A percentile compares a stretch with the other conserved stretches of the same genome.
phyloP scores from a whole-genome alignment of 2,113 vertebrate genomes.

The Trogon surrucura region DNA sequence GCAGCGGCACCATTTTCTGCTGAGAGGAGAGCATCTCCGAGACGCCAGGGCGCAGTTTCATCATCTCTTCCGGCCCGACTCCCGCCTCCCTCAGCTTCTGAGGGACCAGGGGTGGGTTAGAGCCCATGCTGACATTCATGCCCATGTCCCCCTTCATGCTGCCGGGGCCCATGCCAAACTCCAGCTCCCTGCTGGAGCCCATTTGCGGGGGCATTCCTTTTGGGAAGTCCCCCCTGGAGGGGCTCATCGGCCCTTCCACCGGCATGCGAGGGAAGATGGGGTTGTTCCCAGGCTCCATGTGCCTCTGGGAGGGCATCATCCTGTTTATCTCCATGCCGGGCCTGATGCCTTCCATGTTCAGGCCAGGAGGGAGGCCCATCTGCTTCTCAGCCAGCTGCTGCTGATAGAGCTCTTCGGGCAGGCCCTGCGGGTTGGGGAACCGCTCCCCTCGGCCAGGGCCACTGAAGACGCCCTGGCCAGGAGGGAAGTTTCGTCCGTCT shows the following conservation, averaged over 20 bases:
- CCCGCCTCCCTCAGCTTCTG: constrained; percentile 90
- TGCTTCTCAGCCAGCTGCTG: constrained; percentile 93
- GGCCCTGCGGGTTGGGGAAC: constrained; percentile 92
- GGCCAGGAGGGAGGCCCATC: constrained; percentile 89
- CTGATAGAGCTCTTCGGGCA: constrained; percentile 95
- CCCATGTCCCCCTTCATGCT: constrained; percentile 84
- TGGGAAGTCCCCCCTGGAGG: constrained; percentile 89
- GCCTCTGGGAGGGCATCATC: constrained; percentile 91
- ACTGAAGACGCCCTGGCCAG: constrained; percentile 91
- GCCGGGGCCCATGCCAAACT: constrained; percentile 91
- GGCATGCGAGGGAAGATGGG: constrained; percentile 94
- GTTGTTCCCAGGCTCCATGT: constrained; percentile 88
- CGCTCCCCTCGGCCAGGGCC: constrained; percentile 94
- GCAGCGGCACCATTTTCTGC: constrained; percentile 91
- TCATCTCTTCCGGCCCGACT: constrained; percentile 87
- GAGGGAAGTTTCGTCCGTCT: constrained; percentile 90
- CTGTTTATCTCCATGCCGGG: constrained; percentile 88
- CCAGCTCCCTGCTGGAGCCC: constrained; percentile 84
- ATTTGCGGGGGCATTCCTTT: constrained; percentile 83
- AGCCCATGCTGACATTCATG: constrained; percentile 84
- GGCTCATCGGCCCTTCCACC: constrained; percentile 93
- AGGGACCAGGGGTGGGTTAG: constrained; percentile 89
- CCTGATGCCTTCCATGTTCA: constrained; percentile 86
- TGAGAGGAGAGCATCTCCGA: constrained; percentile 89
- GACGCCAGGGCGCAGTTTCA: constrained; percentile 87